Percentiles rank a stretch among this genome's conserved stretches.
Conservation (phyloP, 1,140 invertebrate species). For the Cotesia chilonis region DNA sequence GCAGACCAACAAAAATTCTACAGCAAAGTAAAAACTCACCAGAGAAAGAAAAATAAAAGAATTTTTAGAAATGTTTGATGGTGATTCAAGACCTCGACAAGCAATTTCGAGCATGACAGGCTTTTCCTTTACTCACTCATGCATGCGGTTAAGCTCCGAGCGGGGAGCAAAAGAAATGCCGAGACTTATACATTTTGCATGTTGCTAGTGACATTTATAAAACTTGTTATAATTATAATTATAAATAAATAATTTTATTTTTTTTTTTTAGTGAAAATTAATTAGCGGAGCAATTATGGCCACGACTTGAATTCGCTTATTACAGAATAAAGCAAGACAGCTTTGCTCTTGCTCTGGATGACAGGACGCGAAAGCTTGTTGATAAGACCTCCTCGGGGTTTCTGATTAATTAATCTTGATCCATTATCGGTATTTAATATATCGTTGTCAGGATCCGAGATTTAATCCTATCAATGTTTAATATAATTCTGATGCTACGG, state of each 20-base stretch:
- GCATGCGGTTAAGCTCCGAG: background rate
- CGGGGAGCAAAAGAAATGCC: background rate
- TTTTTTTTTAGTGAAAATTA: no score
- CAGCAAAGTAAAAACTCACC: background rate
- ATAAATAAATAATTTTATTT: no score
- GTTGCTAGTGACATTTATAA: no score
- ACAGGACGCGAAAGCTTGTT: background rate
- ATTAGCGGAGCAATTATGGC: no score
- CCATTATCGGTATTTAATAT: background rate
- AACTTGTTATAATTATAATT: no score
- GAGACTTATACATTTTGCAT: no score
- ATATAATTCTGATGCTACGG: no score
- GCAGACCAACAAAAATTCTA: background rate
- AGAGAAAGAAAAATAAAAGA: background rate
- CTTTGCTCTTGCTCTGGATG: background rate
- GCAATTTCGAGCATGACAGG: constrained; percentile 10
- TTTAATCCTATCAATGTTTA: no score
- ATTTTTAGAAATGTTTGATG: background rate
- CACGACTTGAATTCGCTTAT: no score
- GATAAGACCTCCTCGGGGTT: background rate
- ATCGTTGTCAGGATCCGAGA: no score
- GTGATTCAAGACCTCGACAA: constrained; percentile 1
- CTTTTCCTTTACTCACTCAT: background rate
- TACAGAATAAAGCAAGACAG: no score
- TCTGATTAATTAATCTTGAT: constrained; percentile 4